Base-by-base conservation (phyloP, 2,888 invertebrate species). In the Merodon equestris region DNA sequence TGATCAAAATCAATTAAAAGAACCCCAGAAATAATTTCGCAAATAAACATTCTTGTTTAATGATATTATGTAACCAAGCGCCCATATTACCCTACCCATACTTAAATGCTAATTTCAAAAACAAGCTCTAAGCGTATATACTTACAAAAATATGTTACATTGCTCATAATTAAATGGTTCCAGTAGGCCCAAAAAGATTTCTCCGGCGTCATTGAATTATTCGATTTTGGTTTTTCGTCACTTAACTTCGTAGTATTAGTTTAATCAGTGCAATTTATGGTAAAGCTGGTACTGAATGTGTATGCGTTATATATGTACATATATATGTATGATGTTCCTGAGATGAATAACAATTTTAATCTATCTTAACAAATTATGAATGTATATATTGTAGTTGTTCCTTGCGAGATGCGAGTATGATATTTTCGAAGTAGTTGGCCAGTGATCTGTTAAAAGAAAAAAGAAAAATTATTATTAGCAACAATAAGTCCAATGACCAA, bases 111-210 rank as follows among this genome's bases (percentile, higher is more conserved):
- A 7, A n/a, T n/a, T n/a, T 27, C 7, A 27, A 7, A 27, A 27
- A 27, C 27, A 27, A 27, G 7, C 27, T 27, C 7, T 27, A 27
- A 27, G 27, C 27, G n/a, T n/a, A n/a, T 15, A 48, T 74, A 88
- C 89, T 88, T 87, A 88, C 88, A 85, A 79, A 88, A 87, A 84
- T 88, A 87, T 84, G 88, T 87, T 83, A 88, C 86, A 82, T 88
- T 88, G 84, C 87, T 88, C 86, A 88, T 86, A 79, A 88, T 85
- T 83, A 88, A 84, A 70, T 88, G 88, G 84, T 88, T 88, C 76
- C 87, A 83, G 83, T 88, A 87, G 70, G 88, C 87, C 85, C 86
- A 83, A 83, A 87, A 84, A 48, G 87, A 87, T 82, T 87, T 87
- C 79, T 87, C 88, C 64, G 88, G 88, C 83, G 87, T 85, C 88